These are phyloP conservation scores for Catocala sponsa DNA, from an alignment of 2,888 invertebrate species.

Conservation along the genomic window DNA sequence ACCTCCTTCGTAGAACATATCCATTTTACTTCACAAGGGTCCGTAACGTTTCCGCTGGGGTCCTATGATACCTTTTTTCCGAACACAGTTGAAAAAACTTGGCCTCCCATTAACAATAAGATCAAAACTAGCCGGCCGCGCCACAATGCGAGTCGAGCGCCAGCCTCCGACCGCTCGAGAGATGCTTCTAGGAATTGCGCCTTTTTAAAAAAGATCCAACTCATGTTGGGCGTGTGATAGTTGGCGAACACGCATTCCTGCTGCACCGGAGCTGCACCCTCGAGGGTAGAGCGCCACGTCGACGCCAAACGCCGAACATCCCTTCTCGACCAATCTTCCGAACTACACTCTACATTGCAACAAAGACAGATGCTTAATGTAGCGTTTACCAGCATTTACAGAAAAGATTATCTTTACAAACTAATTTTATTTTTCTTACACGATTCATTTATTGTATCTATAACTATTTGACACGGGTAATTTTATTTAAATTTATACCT, in stretches of 20 bases:
- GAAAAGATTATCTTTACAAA: no score
- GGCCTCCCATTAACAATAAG: slow-evolving; percentile 88
- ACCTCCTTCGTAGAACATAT: slow-evolving; percentile 86
- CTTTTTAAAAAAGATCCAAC: slow-evolving; percentile 83
- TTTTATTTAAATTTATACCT: no score
- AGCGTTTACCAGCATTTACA: no score
- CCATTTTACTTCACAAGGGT: slow-evolving; percentile 86
- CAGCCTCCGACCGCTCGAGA: slow-evolving; percentile 80
- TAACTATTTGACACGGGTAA: no score
- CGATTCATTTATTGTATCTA: no score
- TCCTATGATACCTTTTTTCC: slow-evolving; percentile 86
- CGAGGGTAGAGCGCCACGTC: slow-evolving; percentile 49
- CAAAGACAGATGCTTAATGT: neutral
- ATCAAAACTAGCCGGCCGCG: slow-evolving; percentile 86
- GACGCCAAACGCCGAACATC: slow-evolving; percentile 37
- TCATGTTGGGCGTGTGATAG: slow-evolving; percentile 83
- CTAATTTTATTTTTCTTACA: no score
- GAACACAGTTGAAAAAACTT: slow-evolving; percentile 82
- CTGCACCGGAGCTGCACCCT: slow-evolving; percentile 35
- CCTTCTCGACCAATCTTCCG: slow-evolving; percentile 7
- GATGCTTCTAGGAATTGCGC: slow-evolving; percentile 84
- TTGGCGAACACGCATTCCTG: slow-evolving; percentile 80
- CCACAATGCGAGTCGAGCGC: slow-evolving; percentile 84
- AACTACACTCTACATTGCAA: neutral
- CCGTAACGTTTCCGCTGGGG: slow-evolving; percentile 87